phyloP scores from a whole-genome alignment of 2,888 invertebrate genomes.

The Phymatocera aterrima region DNA sequence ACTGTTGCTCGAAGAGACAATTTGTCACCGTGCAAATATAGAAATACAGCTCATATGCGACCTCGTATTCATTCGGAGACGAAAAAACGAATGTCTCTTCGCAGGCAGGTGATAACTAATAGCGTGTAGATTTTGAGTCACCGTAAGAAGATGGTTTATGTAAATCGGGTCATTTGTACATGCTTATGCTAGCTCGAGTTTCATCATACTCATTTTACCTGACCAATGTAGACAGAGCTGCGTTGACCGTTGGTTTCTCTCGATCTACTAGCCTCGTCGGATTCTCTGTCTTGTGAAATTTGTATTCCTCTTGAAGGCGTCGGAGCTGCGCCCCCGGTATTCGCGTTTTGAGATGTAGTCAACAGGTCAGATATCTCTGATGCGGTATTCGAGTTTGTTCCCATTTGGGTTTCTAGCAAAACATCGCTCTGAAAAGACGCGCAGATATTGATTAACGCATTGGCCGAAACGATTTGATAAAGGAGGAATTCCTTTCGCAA shows the following conservation, averaged over 20 bases:
- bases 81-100: neutral
- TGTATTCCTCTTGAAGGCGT: conserved; percentile 60
- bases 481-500: no score
- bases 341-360: conserved; percentile 40
- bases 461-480: neutral
- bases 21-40: neutral
- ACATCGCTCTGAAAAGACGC: conserved; percentile 59
- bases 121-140: neutral
- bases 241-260: conserved; percentile 69
- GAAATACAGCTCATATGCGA: neutral
- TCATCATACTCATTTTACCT: conserved; percentile 61
- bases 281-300: conserved; percentile 67
- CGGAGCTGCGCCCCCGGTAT: conserved; percentile 43
- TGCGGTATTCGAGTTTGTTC: conserved; percentile 55
- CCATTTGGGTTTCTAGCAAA: conserved; percentile 59
- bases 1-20: neutral
- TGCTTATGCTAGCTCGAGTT: neutral
- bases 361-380: conserved; percentile 47
- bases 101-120: neutral
- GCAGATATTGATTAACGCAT: neutral
- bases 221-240: conserved; percentile 71
- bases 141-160: neutral
- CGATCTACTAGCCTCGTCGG: conserved; percentile 67
- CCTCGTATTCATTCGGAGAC: neutral
- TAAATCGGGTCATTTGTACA: neutral